Evolutionary conservation across 2,797 vertebrate species (phyloP), one percentile per base, ranked within the genome.

Genomic region (Platyrinchus mystaceus): DNA sequence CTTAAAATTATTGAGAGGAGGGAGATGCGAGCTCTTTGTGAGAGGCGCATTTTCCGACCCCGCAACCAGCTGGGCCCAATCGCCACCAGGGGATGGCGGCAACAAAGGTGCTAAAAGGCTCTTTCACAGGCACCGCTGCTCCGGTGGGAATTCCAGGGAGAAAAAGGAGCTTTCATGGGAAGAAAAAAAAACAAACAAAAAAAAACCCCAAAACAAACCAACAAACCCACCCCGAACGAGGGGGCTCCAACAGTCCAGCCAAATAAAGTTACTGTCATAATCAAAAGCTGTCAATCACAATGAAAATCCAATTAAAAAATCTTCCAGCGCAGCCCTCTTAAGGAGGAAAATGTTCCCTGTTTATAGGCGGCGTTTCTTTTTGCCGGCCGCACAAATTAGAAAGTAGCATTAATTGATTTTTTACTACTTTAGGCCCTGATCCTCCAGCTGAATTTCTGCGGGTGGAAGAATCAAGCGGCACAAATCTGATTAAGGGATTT

Each of bases 71-170:
- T 98, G 98, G 98, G 98, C 96, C 97, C 98, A 97, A 97, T 98
- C 91, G 96, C 97, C 98, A 98, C 97, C 97, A 95, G 97, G 97
- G 99, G 98, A 99, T 97, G 94, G 92, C 84, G 52, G 95, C 97
- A 98, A 99, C 98, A 98, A 99, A 99, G 98, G 99, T 99, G 99
- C 98, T 99, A 99, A 99, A 99, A 99, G 98, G 98, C 97, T 98
- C 98, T 85, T 97, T 98, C 98, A 99, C 98, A 98, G 98, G 98
- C 98, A 98, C 98, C 96, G 98, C 97, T 96, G 94, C 97, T 98
- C 98, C 97, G 18, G 95, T 28, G 98, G 98, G 98, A 97, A 98
- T 94, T 84, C 94, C 62, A 56, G 1, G 20, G 86, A 95, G 73
- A 66, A 97, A 97, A 96, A 96, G 85, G 93, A 90, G 96, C 90